Base-by-base conservation (phyloP, 2,113 vertebrate genomes). In the Nothobranchius furzeri region DNA sequence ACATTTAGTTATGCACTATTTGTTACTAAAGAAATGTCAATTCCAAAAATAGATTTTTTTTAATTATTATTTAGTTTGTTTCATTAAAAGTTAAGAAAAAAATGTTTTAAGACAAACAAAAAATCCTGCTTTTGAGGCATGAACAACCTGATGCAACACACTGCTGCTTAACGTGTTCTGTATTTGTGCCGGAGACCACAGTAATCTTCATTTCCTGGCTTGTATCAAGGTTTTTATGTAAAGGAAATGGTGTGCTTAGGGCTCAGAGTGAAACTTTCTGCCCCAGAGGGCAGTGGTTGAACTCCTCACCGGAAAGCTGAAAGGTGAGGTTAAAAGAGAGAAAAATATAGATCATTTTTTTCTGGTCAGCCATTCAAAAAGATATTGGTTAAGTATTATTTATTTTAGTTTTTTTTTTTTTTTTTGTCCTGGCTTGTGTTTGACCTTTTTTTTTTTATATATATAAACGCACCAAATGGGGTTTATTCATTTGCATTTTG, bases 161-260 rank as follows among this genome's bases (percentile, higher is more conserved):
- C n/a, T 51, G 64, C 60, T 57, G 56, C 65, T 74, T 3, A 62
- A 9, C 24, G 35, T 36, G 24, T 40, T 58, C 51, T 36, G 14
- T 60, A 42, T 72, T 53, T 73, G 71, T 76, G 62, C 77, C 66
- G 70, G 62, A 53, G 59, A 52, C 51, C 52, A 46, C 7, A 4
- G 63, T 70, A 70, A 75, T 68, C 68, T 68, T 60, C 62, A 78
- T 85, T 76, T 74, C 65, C 68, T 67, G 59, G 35, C 65, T 69
- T 59, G 43, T 76, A 56, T 46, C 55, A 63, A 60, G 49, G 66
- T 63, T 67, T 66, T 62, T 74, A 70, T 79, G 69, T 13, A 40
- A 62, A 35, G 37, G 59, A 70, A 83, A 59, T 54, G 36, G 42
- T 72, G 37, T 68, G 36, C 63, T 70, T 64, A 48, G 35, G 40